These are phyloP conservation scores for Chaenogobius annularis DNA, from an alignment of 2,113 vertebrate genomes.

Conservation along the genomic window DNA sequence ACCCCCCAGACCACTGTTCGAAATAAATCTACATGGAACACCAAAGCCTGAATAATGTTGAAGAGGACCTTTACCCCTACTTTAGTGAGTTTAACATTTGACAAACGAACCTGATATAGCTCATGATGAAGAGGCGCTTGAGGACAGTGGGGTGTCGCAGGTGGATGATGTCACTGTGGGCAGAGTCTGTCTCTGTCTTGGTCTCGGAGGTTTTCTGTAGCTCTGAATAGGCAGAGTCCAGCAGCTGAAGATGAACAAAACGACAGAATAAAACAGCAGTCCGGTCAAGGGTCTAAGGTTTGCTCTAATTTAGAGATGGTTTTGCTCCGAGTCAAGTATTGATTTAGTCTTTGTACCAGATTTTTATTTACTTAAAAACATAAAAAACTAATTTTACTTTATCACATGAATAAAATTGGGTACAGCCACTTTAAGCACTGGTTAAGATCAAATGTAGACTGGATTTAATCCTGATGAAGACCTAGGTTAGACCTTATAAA, in stretches of 20 bases:
- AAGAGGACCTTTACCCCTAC: no score
- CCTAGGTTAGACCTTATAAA: no score
- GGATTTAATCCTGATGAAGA: neutral
- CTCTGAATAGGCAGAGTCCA: slow-evolving; percentile 49
- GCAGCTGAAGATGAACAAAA: slow-evolving; percentile 56
- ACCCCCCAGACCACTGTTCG: no score
- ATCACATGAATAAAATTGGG: no score
- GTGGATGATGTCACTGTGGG: slow-evolving; percentile 43
- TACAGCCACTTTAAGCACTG: neutral
- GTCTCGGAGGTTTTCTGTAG: slow-evolving; percentile 20
- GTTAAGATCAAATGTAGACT: neutral
- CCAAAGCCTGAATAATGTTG: no score
- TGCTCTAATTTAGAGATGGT: neutral
- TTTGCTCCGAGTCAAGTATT: neutral
- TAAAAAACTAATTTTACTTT: no score
- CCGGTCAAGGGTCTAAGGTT: neutral
- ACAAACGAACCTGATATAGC: slow-evolving; percentile 65
- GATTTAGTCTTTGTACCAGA: neutral
- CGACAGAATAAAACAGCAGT: neutral
- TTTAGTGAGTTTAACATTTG: no score
- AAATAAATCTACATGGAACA: no score
- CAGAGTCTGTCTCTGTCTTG: neutral
- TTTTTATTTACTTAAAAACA: no score
- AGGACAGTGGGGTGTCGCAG: slow-evolving; percentile 66
- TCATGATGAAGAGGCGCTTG: slow-evolving; percentile 68